phyloP scores from a whole-genome alignment of 2,113 vertebrate species.

The Delphinus delphis region DNA sequence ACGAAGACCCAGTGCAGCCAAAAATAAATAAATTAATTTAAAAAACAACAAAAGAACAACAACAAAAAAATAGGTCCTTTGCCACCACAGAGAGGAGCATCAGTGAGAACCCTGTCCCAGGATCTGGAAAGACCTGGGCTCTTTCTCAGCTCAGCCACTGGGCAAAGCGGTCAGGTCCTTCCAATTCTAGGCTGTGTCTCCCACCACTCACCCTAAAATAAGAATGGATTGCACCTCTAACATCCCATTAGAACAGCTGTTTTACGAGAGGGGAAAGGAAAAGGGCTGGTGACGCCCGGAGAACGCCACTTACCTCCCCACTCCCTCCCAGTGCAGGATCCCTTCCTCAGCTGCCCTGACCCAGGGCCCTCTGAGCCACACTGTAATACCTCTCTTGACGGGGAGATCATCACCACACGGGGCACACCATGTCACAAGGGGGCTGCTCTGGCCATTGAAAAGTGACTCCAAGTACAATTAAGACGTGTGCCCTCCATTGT shows the following conservation, averaged over 20 bases:
- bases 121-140: neutral
- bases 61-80: no score
- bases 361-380: no score
- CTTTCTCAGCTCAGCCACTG: neutral
- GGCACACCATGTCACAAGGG: neutral
- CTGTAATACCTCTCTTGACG: neutral
- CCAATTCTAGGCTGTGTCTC: neutral
- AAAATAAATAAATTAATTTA: no score
- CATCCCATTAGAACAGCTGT: neutral
- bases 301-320: neutral
- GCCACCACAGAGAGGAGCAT: neutral
- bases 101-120: neutral
- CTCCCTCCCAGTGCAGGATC: accelerated
- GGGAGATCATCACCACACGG: accelerated
- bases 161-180: neutral
- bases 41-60: no score
- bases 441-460: neutral
- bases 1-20: no score
- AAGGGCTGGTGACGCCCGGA: neutral
- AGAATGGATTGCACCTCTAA: neutral
- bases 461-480: neutral
- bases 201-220: accelerated
- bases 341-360: neutral
- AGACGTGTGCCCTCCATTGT: accelerated
- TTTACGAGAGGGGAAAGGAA: no score